phyloP scores from a whole-genome alignment of 2,797 vertebrate genomes.

The Huso huso region DNA sequence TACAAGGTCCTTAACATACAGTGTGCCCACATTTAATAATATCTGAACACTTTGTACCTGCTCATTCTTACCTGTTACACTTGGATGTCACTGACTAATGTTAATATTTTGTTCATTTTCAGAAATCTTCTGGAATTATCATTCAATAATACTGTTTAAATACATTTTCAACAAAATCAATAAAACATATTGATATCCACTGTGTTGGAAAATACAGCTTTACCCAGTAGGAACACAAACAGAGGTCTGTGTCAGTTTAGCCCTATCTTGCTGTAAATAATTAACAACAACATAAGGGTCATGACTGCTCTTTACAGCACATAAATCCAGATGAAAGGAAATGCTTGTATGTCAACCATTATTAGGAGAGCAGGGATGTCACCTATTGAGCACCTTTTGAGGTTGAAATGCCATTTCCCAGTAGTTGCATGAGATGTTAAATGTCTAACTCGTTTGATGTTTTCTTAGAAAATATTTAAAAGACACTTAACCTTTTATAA shows the following conservation, averaged over 20 bases:
- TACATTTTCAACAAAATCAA: too few species aligned
- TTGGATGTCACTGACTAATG: too few species aligned
- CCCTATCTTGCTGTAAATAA: constrained; percentile 19
- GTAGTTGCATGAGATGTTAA: constrained; percentile 25
- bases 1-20: too few species aligned
- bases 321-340: constrained; percentile 18
- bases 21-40: too few species aligned
- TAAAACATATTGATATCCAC: background rate
- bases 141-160: too few species aligned
- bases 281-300: constrained; percentile 21
- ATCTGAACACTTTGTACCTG: too few species aligned
- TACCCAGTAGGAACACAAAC: background rate
- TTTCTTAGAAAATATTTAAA: constrained; percentile 20
- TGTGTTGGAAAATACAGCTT: background rate
- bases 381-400: constrained; percentile 12
- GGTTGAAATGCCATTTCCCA: constrained; percentile 14
- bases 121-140: too few species aligned
- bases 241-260: constrained; percentile 6
- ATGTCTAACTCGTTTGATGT: constrained; percentile 21
- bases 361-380: constrained; percentile 14
- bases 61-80: too few species aligned
- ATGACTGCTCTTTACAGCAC: constrained; percentile 11
- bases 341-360: constrained; percentile 14
- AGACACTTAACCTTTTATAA: constrained; percentile 24
- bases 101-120: too few species aligned